A percentile compares a stretch with the other conserved stretches of the same genome.
These are phyloP conservation scores for Atta texana DNA, from an alignment of 1,140 invertebrate genomes.

Conservation along the genomic window DNA sequence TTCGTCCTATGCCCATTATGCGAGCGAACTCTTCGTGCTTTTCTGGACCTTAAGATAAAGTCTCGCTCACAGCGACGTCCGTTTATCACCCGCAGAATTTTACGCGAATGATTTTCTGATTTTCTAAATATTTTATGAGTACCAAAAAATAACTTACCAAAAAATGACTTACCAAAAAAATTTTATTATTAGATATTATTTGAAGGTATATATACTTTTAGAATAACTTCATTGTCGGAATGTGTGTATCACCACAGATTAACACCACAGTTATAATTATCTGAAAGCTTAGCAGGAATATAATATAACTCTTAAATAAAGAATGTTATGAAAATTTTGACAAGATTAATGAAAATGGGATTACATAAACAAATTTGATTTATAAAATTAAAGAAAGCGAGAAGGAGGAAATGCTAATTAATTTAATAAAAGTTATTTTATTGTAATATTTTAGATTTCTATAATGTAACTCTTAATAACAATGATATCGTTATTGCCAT, in stretches of 20 bases:
- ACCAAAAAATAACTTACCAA: no score
- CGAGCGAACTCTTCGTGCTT: conserved; percentile 75
- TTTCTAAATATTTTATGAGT: neutral
- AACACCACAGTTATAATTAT: neutral
- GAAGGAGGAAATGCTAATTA: neutral
- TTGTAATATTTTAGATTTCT: no score
- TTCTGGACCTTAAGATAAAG: conserved; percentile 75
- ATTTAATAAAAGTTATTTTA: no score
- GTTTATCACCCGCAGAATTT: conserved; percentile 31
- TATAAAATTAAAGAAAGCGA: neutral
- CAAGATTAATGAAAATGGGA: neutral
- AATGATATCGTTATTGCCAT: neutral
- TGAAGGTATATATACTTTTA: neutral
- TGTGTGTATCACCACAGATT: neutral
- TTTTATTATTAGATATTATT: neutral
- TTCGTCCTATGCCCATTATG: conserved; percentile 82
- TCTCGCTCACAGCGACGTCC: conserved; percentile 70
- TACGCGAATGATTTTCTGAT: neutral
- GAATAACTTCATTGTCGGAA: neutral
- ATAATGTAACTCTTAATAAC: neutral
- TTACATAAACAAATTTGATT: neutral
- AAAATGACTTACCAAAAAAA: neutral
- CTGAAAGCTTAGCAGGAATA: neutral
- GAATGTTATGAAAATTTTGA: neutral
- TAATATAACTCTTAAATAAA: neutral